These are phyloP conservation scores for Argya squamiceps DNA, from an alignment of 2,797 vertebrate genomes.

Conservation along the genomic window DNA sequence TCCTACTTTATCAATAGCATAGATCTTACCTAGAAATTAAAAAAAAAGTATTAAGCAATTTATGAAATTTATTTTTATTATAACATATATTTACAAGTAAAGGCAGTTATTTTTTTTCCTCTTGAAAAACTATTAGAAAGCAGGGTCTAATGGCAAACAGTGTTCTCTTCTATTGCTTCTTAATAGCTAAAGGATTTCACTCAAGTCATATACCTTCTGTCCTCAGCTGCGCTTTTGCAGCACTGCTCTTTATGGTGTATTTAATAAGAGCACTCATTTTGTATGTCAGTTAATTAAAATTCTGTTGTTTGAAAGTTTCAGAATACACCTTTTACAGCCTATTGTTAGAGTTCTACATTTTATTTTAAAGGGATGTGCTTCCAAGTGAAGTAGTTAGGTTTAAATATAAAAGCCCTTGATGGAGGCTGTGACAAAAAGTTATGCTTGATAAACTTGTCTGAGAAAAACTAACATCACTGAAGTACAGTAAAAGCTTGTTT, in stretches of 20 bases:
- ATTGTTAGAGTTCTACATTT: not conserved
- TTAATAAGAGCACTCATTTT: not conserved
- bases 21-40: not conserved
- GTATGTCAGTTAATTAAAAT: not conserved
- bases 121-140: not conserved
- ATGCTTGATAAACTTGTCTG: not conserved
- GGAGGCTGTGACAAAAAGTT: not conserved
- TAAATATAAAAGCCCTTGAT: not conserved
- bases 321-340: not conserved
- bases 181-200: not conserved
- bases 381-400: not conserved
- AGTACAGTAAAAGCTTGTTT: not conserved
- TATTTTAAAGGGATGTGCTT: not conserved
- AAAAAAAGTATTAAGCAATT: not conserved
- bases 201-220: not conserved
- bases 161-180: not conserved
- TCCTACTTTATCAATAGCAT: not conserved
- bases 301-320: not conserved
- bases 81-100: not conserved
- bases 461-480: not conserved
- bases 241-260: not conserved
- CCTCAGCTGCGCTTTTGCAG: not conserved
- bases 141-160: not conserved
- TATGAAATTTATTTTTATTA: not conserved
- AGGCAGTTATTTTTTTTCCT: not conserved